These are phyloP conservation scores for Phodopus roborovskii DNA, from an alignment of 2,113 vertebrate species.

Conservation along the genomic window DNA sequence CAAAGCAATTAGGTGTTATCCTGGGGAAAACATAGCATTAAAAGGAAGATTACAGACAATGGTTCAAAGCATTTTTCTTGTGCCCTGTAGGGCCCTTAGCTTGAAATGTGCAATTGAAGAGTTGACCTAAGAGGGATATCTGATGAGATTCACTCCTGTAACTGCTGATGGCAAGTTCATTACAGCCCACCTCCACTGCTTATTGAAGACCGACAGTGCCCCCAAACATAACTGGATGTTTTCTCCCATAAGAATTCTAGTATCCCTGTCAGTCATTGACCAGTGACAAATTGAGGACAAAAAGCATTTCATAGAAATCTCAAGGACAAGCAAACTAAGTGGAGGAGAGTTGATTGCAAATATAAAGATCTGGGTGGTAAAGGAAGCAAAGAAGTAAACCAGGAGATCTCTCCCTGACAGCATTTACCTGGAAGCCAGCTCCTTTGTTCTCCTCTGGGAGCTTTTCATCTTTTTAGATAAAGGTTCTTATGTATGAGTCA, in stretches of 20 bases:
- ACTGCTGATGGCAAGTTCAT: conserved; percentile 69
- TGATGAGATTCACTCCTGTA: conserved; percentile 55
- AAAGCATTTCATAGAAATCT: conserved; percentile 54
- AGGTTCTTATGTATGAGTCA: not conserved
- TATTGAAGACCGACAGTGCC: conserved; percentile 63
- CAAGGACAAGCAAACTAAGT: conserved; percentile 51
- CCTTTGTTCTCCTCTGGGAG: not conserved
- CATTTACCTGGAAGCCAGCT: not conserved
- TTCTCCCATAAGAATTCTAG: conserved; percentile 64
- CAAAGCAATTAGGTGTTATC: conserved; percentile 70
- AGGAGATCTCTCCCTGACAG: not conserved
- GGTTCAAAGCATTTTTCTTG: conserved; percentile 70
- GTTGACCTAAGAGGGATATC: conserved; percentile 55
- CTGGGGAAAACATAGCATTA: conserved; percentile 71
- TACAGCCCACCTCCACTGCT: conserved; percentile 47
- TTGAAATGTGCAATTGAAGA: conserved; percentile 62
- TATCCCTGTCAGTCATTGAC: conserved; percentile 47
- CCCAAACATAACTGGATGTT: conserved; percentile 66
- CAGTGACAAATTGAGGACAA: conserved; percentile 67
- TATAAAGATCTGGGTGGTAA: not conserved
- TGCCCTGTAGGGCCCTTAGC: conserved; percentile 59
- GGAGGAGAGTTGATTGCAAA: not conserved
- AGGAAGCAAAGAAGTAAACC: not conserved
- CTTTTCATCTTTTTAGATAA: not conserved
- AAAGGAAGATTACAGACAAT: conserved; percentile 69